phyloP scores from a whole-genome alignment of 2,113 vertebrate species.

The Ochotona princeps region DNA sequence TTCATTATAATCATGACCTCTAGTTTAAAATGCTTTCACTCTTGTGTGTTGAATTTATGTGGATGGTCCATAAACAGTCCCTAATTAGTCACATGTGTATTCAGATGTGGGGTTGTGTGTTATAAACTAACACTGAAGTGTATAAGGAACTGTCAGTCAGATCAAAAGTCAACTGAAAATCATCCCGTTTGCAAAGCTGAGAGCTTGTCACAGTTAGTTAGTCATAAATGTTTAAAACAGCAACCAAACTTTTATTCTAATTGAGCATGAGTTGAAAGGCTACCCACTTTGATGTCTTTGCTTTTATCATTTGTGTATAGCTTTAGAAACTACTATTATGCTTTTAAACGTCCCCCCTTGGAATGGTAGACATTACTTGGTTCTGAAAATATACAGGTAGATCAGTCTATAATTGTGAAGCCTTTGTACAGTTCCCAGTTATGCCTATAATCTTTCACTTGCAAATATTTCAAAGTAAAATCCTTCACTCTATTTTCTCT shows the following conservation, averaged over 20 bases:
- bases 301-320: conserved; percentile 91
- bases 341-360: conserved; percentile 45
- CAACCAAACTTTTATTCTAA: conserved; percentile 91
- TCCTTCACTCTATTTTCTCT: conserved; percentile 71
- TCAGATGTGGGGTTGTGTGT: conserved; percentile 80
- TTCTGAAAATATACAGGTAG: conserved; percentile 89
- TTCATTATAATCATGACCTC: conserved; percentile 78
- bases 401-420: conserved; percentile 78
- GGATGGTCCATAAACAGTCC: conserved; percentile 86
- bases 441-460: conserved; percentile 76
- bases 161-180: conserved; percentile 91
- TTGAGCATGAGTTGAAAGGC: conserved; percentile 91
- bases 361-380: conserved; percentile 82
- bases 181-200: conserved; percentile 88
- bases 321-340: conserved; percentile 86
- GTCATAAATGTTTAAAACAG: conserved; percentile 91
- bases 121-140: conserved; percentile 89
- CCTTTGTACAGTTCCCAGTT: conserved; percentile 72
- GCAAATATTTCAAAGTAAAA: conserved; percentile 70
- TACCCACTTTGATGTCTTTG: conserved; percentile 89
- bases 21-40: conserved; percentile 73
- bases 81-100: conserved; percentile 91
- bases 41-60: conserved; percentile 82
- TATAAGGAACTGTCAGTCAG: conserved; percentile 91
- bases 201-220: conserved; percentile 88